phyloP scores from a whole-genome alignment of 2,888 invertebrate species.

The Diarsia dahlii region DNA sequence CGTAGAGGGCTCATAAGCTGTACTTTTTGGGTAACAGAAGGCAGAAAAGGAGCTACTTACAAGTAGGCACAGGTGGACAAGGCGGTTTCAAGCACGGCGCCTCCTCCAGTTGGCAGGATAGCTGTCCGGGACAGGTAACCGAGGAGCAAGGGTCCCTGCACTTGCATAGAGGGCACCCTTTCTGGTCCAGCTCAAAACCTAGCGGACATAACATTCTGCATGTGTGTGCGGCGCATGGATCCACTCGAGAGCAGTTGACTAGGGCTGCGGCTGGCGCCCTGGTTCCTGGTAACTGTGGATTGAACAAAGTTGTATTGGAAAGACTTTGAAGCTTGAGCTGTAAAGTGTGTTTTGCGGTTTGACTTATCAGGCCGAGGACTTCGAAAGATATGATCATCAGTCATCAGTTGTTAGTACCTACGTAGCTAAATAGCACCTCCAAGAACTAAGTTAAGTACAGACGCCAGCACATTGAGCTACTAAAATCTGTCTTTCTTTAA shows the following conservation, averaged over 20 bases:
- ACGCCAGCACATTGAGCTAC: too few species aligned
- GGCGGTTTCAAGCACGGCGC: constrained; percentile 94
- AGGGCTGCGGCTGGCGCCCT: constrained; percentile 92
- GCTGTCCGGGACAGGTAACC: constrained; percentile 94
- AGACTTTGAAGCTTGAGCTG: background rate
- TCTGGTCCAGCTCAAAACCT: constrained; percentile 93
- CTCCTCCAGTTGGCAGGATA: constrained; percentile 95
- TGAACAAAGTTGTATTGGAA: background rate
- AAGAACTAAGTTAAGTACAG: too few species aligned
- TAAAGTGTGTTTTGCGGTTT: background rate
- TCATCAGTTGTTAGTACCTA: too few species aligned
- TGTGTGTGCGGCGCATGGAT: constrained; percentile 94
- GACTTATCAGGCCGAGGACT: too few species aligned
- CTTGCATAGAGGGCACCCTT: constrained; percentile 95
- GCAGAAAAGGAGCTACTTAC: constrained; percentile 80
- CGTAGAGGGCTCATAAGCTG: background rate
- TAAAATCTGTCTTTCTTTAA: too few species aligned
- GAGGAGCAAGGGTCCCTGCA: constrained; percentile 95
- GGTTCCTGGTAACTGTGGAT: constrained; percentile 92
- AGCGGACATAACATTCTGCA: constrained; percentile 97
- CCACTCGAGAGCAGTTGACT: constrained; percentile 93
- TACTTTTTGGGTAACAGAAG: background rate
- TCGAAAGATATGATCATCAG: too few species aligned
- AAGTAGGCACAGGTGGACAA: constrained; percentile 96
- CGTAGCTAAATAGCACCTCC: too few species aligned